Conservation (phyloP, 1,140 invertebrate species). For the Brachionus asplanchnoidis region DNA sequence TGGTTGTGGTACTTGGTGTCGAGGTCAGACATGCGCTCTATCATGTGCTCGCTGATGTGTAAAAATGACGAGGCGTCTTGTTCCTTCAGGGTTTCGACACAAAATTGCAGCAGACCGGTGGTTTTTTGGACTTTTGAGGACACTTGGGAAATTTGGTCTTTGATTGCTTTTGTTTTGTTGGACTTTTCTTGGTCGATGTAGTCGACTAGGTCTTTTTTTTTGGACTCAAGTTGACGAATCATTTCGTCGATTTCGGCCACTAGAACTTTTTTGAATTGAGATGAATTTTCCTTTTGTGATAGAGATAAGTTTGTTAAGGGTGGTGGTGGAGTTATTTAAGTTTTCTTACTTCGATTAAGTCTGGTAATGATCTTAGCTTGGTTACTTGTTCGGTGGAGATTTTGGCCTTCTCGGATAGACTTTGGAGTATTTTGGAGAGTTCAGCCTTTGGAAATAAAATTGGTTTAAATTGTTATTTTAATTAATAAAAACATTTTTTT, state of each 20-base stretch:
- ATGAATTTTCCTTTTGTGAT: background rate
- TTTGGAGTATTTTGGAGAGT: constrained; percentile 90
- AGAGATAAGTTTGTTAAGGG: background rate
- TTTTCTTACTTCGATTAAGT: constrained; percentile 64
- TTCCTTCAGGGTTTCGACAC: constrained; percentile 95
- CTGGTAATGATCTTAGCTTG: constrained; percentile 84
- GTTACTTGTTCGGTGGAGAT: constrained; percentile 95
- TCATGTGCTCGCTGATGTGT: constrained; percentile 60
- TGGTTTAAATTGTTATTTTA: too few relatives aligned
- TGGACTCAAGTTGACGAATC: background rate
- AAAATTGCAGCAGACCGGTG: constrained; percentile 90
- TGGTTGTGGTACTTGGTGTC: background rate
- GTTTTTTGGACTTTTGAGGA: constrained; percentile 80
- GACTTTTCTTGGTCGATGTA: background rate
- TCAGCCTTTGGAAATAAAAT: too few relatives aligned
- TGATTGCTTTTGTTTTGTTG: constrained; percentile 59
- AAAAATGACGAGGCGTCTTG: constrained; percentile 89
- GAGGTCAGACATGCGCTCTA: background rate
- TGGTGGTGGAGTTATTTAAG: too few relatives aligned
- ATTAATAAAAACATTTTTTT: too few relatives aligned
- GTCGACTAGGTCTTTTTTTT: constrained; percentile 25
- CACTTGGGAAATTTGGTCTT: constrained; percentile 76
- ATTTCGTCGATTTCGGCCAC: constrained; percentile 17
- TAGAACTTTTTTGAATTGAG: background rate
- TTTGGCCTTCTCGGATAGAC: constrained; percentile 90